Conservation (phyloP, 2,113 vertebrate genomes). For the Istiophorus platypterus region DNA sequence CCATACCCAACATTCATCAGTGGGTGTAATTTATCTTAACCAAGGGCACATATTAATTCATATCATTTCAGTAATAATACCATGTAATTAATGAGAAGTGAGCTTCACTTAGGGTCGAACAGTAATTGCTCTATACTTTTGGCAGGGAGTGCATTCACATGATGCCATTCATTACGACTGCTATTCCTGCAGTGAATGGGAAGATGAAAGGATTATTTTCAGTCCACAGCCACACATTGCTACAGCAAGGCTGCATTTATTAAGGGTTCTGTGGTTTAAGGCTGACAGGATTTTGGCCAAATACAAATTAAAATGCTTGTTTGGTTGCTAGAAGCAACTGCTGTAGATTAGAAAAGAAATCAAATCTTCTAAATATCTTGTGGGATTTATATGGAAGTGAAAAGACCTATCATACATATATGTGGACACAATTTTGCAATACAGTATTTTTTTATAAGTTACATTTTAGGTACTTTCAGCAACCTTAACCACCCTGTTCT, state of each 20-base stretch:
- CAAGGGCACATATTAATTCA: conserved; percentile 9
- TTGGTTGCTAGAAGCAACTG: neutral
- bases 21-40: conserved; percentile 6
- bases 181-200: conserved; percentile 16
- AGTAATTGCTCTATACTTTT: conserved; percentile 45
- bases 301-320: conserved; percentile 16
- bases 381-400: neutral
- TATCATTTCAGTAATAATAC: conserved; percentile 34
- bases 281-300: conserved; percentile 19
- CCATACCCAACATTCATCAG: neutral
- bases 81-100: conserved; percentile 33
- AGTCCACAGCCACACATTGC: conserved; percentile 12
- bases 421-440: neutral
- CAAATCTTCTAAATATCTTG: neutral
- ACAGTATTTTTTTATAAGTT: neutral
- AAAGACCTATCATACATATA: too few relatives aligned
- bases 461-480: neutral
- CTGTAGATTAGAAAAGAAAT: neutral
- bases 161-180: neutral
- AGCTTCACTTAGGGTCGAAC: conserved; percentile 37
- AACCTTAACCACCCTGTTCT: neutral
- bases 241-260: conserved; percentile 7
- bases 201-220: conserved; percentile 38
- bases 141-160: neutral
- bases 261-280: conserved; percentile 15